Evolutionary conservation across 2,113 vertebrate genomes (phyloP).

Genomic region (Falcunculus frontatus): DNA sequence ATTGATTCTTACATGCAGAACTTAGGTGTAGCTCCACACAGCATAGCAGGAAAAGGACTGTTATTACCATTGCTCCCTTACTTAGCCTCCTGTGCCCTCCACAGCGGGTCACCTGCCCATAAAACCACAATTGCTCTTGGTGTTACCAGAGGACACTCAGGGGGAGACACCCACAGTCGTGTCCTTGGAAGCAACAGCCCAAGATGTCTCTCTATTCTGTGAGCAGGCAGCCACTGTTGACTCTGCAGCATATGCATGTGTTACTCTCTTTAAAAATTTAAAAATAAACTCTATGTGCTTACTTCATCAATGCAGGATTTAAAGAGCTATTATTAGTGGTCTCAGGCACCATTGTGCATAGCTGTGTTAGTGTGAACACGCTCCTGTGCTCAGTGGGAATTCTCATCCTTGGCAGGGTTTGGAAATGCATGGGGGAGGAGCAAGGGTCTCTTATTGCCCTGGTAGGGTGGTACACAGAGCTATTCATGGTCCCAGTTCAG

Average conservation of each 20-base stretch:
- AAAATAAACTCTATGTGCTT: constrained; percentile 54
- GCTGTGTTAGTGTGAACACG: constrained; percentile 1
- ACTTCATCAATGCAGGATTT: constrained; percentile 56
- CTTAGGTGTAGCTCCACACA: not conserved
- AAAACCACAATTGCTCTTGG: not conserved
- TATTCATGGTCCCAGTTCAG: not conserved
- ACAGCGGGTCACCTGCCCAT: not conserved
- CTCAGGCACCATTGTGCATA: constrained; percentile 16
- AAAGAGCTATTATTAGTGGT: constrained; percentile 55
- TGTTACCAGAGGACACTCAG: not conserved
- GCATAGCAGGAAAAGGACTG: not conserved
- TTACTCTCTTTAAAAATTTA: constrained; percentile 45
- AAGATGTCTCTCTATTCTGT: not conserved
- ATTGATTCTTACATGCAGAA: not conserved
- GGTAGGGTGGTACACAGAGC: not conserved
- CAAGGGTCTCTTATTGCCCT: not conserved
- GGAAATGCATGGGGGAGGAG: not conserved
- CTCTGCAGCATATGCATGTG: constrained; percentile 24
- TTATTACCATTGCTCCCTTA: not conserved
- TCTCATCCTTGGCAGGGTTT: constrained; percentile 18
- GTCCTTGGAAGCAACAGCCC: not conserved
- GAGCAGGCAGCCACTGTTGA: constrained; percentile 41
- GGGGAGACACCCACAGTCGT: not conserved
- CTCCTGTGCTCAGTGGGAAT: not conserved
- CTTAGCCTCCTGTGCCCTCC: not conserved